Conservation (phyloP, 1,140 invertebrate genomes). For the Potamilus streckersoni region DNA sequence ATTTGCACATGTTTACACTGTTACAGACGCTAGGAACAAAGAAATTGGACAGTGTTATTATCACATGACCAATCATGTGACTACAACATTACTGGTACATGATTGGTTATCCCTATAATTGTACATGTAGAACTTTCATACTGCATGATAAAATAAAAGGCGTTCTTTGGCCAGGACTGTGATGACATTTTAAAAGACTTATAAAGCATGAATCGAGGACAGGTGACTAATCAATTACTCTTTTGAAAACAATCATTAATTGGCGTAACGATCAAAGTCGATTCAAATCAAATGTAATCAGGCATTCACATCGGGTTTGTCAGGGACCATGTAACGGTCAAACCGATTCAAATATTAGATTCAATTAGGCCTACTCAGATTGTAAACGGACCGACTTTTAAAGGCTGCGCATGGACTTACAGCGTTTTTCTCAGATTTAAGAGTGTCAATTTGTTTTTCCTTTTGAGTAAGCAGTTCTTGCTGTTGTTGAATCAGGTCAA, state of each 20-base stretch:
- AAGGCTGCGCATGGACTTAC: slow-evolving; percentile 6
- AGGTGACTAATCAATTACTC: slow-evolving; percentile 1
- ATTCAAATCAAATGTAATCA: no score
- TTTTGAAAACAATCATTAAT: neutral
- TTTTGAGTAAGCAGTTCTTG: slow-evolving; percentile 30
- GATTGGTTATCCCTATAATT: slow-evolving; percentile 1
- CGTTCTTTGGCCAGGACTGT: slow-evolving; percentile 9
- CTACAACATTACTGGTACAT: neutral
- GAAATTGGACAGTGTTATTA: slow-evolving; percentile 9
- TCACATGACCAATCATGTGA: slow-evolving; percentile 33
- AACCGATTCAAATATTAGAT: no score
- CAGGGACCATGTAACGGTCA: no score
- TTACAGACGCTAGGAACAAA: no score
- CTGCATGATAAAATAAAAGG: neutral
- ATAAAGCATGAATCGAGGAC: neutral
- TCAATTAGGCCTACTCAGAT: no score
- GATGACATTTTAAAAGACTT: neutral
- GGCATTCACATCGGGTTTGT: no score
- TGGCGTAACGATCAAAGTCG: no score
- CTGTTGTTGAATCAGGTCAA: slow-evolving; percentile 34
- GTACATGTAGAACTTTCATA: neutral
- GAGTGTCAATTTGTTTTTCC: slow-evolving; percentile 27
- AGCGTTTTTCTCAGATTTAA: slow-evolving; percentile 28
- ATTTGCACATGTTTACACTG: no score
- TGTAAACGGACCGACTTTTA: no score